Evolutionary conservation across 2,113 vertebrate species (phyloP).

Genomic region (Brachionichthys hirsutus): DNA sequence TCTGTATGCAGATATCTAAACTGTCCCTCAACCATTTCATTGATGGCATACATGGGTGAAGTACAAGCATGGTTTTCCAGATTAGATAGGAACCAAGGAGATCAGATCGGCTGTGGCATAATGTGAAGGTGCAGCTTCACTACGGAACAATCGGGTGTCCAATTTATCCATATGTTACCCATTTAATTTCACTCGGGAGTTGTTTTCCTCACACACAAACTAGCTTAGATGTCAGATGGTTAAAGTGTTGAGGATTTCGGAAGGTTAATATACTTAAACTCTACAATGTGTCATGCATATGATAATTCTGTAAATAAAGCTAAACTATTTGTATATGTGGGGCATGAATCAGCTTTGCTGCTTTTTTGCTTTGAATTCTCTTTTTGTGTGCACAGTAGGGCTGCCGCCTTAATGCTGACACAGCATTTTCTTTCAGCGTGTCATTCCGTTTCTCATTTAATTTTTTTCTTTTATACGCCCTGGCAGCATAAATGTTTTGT

Average conservation of each 20-base stretch:
- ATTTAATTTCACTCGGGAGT: too few species aligned
- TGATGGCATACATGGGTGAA: slow-evolving; percentile 14
- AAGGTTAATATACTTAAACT: too few species aligned
- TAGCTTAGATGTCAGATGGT: too few species aligned
- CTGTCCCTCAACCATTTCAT: slow-evolving; percentile 12
- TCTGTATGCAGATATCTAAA: slow-evolving; percentile 13
- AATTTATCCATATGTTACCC: too few species aligned
- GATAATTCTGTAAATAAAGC: slow-evolving; percentile 33
- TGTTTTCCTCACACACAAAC: slow-evolving; percentile 10
- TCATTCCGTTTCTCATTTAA: slow-evolving; percentile 27
- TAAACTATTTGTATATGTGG: slow-evolving; percentile 4
- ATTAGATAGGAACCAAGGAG: slow-evolving; percentile 7
- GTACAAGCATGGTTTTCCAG: background rate
- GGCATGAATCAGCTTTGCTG: slow-evolving; percentile 18
- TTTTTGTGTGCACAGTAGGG: background rate
- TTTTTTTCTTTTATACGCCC: slow-evolving; percentile 46
- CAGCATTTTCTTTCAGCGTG: slow-evolving; percentile 14
- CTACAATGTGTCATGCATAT: too few species aligned
- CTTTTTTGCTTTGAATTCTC: background rate
- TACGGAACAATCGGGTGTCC: too few species aligned
- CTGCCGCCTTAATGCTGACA: slow-evolving; percentile 23
- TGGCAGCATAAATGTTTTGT: slow-evolving; percentile 43
- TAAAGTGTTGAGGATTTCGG: too few species aligned
- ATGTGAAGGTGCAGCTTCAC: too few species aligned
- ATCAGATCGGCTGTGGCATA: background rate